Evolutionary conservation across 2,888 invertebrate genomes (phyloP), one percentile per base, ranked within the genome.

Genomic region (Ferdinandea cuprea): DNA sequence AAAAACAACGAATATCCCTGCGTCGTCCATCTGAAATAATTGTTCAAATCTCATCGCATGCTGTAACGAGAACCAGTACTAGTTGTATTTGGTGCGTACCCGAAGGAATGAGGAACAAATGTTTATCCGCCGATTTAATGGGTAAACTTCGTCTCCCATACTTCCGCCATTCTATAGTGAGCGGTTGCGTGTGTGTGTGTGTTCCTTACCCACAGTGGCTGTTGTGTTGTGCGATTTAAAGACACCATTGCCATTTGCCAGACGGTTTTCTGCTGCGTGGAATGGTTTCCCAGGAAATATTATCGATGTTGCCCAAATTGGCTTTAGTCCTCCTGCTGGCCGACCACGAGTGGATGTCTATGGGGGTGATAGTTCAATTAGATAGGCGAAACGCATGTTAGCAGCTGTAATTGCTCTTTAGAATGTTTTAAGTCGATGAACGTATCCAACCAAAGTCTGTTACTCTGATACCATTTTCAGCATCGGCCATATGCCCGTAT

Each of bases 271-370:
- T 15, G 37, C 9, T 11, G 5, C 11, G 28, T 19, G 2, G 52
- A 50, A 13, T 46, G 11, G 50, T 8, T 37, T n/a, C 37, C 30
- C 30, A 56, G 69, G 4, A 15, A 35, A 59, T 71, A 81, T 74
- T 71, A 80, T 69, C 76, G 58, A 56, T 52, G 66, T 79, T n/a
- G n/a, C n/a, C n/a, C n/a, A 79, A 79, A 81, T 81, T 76, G 71
- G 71, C 77, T 65, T 71, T 65, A 52, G 63, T 7, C 13, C 13
- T 50, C 32, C 28, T 68, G 48, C 48, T 40, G 28, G 32, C 32
- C 21, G 37, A 42, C 32, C 11, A 48, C 9, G 17, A 68, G 48
- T 50, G 46, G 37, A 52, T 17, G 28, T 40, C n/a, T 30, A 32
- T 42, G 17, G 35, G 17, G 54, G 32, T 30, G 46, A 30, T 17